Evolutionary conservation across 2,888 invertebrate species (phyloP), one percentile per base, ranked within the genome.

Genomic region (Tetrapedia diversipes): DNA sequence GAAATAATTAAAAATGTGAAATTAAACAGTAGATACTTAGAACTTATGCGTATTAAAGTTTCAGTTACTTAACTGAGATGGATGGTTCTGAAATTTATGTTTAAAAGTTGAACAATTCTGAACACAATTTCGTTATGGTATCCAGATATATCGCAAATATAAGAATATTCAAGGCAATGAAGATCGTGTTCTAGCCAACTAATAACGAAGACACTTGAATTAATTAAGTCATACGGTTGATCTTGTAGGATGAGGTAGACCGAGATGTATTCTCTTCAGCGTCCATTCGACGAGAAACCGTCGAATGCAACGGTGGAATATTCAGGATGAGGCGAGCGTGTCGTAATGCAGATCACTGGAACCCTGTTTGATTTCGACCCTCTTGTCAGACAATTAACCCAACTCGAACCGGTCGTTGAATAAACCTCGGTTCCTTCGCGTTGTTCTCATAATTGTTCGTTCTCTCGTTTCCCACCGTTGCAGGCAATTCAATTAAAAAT

Each of bases 311-410:
- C 41, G 60, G 2, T 53, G 47, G 63, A 51, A 51, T 53, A 47
- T 67, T 77, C 76, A 53, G 34, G 22, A 39, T 22, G 49, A 29
- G 39, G 41, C 47, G 47, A 41, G 19, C 63, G 51, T n/a, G n/a
- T 61, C 61, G 56, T 69, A 74, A 71, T 67, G 59, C 67, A 67
- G 76, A 63, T 59, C 64, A 45, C 41, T 43, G 56, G 32, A 37
- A 60, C 37, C 68, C 73, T 45, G 45, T 77, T 72, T 61, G 68
- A 72, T 71, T 70, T 34, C 59, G 60, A 71, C 59, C 65, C 71
- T 54, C 71, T 70, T 63, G 80, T 80, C 67, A 53, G 67, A 68
- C 75, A 74, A 78, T 80, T 80, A 80, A 79, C 80, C 80, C 75
- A 79, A 75, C 79, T 80, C 71, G 64, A 71, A 47, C 53, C 43